These are phyloP conservation scores for Drosophila aff. DNA, from an alignment of 1,140 invertebrate genomes.

Conservation along the genomic window DNA sequence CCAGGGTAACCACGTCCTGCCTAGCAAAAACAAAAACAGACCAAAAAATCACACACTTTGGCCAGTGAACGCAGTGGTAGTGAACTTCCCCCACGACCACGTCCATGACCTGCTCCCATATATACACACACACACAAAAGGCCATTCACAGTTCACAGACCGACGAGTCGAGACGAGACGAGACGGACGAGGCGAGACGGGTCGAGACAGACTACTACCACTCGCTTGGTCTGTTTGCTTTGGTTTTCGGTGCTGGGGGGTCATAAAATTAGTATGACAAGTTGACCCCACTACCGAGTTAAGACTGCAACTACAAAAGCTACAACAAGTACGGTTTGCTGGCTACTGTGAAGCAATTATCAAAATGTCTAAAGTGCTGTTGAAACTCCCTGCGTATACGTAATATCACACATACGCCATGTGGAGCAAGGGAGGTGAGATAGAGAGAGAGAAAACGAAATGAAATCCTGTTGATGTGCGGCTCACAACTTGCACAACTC, in stretches of 20 bases:
- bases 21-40: slow-evolving; percentile 6
- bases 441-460: slow-evolving; percentile 1
- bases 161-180: slow-evolving; percentile 16
- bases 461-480: slow-evolving; percentile 40
- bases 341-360: slow-evolving; percentile 47
- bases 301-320: slow-evolving; percentile 28
- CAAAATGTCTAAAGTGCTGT: slow-evolving; percentile 48
- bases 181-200: background rate
- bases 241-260: slow-evolving; percentile 3
- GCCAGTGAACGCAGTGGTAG: slow-evolving; percentile 29
- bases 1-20: slow-evolving; percentile 18
- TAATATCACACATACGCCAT: slow-evolving; percentile 47
- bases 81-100: slow-evolving; percentile 15
- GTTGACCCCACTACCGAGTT: slow-evolving; percentile 57
- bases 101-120: slow-evolving; percentile 6
- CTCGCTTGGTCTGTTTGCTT: slow-evolving; percentile 8
- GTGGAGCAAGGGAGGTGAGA: background rate
- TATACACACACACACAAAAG: slow-evolving; percentile 12
- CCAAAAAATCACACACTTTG: slow-evolving; percentile 11
- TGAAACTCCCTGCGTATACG: slow-evolving; percentile 38
- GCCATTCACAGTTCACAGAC: slow-evolving; percentile 45
- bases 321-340: slow-evolving; percentile 5
- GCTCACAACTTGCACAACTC: slow-evolving; percentile 23
- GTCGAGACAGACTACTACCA: slow-evolving; percentile 11
- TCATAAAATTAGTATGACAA: slow-evolving; percentile 77